phyloP scores from a whole-genome alignment of 2,113 vertebrate species.

The Castor canadensis region DNA sequence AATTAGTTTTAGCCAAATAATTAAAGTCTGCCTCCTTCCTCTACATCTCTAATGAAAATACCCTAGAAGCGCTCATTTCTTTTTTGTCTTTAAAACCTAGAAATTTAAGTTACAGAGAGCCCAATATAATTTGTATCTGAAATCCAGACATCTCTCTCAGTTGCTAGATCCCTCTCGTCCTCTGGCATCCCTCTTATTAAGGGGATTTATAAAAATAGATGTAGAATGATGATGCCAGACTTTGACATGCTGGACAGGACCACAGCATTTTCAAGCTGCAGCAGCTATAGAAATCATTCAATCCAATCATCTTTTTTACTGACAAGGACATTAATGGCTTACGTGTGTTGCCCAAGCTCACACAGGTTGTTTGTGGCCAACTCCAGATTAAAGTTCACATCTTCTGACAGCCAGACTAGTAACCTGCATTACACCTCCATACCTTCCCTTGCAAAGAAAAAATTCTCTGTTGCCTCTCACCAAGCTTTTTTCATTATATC shows the following conservation, averaged over 20 bases:
- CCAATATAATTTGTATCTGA: not conserved
- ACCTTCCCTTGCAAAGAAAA: not conserved
- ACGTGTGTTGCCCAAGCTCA: not conserved
- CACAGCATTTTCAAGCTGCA: not conserved
- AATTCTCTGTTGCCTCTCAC: constrained; percentile 17
- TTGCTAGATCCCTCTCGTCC: not conserved
- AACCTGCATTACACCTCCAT: not conserved
- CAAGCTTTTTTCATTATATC: constrained; percentile 34
- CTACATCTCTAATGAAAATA: not conserved
- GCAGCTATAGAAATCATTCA: not conserved
- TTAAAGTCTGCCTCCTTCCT: not conserved
- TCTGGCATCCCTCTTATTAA: not conserved
- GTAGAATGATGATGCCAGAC: not conserved
- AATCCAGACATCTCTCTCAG: not conserved
- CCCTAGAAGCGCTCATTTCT: constrained; percentile 30
- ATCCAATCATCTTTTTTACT: not conserved
- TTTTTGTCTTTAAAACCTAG: constrained; percentile 9
- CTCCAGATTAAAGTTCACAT: constrained; percentile 2
- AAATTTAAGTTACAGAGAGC: not conserved
- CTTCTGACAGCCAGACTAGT: not conserved
- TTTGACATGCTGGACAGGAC: not conserved
- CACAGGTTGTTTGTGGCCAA: not conserved
- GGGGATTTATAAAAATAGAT: not conserved
- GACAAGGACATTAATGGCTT: not conserved
- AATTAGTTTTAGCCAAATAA: constrained; percentile 18